phyloP scores from a whole-genome alignment of 2,888 invertebrate species.

The Watsonalla binaria region DNA sequence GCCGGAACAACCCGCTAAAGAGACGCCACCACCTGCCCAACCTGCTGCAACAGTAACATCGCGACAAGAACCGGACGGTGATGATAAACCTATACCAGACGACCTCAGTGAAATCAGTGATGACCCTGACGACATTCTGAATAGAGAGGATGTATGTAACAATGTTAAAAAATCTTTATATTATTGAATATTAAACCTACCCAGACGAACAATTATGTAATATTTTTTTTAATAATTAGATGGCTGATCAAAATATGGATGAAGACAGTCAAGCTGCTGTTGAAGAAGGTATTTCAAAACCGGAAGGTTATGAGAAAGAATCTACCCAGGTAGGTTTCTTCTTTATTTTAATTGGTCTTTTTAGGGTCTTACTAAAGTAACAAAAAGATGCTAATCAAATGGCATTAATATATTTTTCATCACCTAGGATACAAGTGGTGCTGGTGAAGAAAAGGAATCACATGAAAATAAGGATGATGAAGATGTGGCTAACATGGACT shows the following conservation, averaged over 20 bases:
- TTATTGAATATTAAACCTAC: too few species aligned
- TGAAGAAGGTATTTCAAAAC: constrained; percentile 50
- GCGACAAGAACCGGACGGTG: constrained; percentile 61
- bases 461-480: constrained; percentile 83
- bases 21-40: constrained; percentile 51
- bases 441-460: constrained; percentile 61
- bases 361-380: background rate
- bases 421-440: constrained; percentile 60
- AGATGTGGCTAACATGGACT: constrained; percentile 86
- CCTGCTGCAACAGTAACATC: constrained; percentile 41
- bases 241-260: constrained; percentile 64
- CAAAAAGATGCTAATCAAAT: background rate
- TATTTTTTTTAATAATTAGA: constrained; percentile 31
- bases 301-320: constrained; percentile 60
- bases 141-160: constrained; percentile 83
- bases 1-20: constrained; percentile 45
- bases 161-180: background rate
- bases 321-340: constrained; percentile 53
- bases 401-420: constrained; percentile 5
- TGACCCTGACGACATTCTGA: constrained; percentile 92
- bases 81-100: constrained; percentile 79
- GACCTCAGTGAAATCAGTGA: constrained; percentile 93
- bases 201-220: background rate
- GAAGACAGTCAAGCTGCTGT: constrained; percentile 59
- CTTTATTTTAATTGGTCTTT: background rate